These are phyloP conservation scores for Camponotus floridanus DNA, from an alignment of 1,140 invertebrate species.

Conservation along the genomic window DNA sequence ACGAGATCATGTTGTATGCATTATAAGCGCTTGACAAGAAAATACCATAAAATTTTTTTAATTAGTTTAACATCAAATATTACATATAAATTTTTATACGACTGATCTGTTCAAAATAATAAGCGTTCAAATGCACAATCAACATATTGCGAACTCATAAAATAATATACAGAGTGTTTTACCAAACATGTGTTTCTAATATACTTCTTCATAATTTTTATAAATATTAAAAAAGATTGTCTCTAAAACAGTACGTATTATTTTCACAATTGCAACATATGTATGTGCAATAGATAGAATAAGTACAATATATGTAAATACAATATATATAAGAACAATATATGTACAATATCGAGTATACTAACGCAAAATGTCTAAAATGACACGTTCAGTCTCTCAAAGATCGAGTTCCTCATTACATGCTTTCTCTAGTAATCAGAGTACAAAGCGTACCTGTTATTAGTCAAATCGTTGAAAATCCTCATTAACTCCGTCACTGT, in stretches of 20 bases:
- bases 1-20: background rate
- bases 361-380: conserved; percentile 23
- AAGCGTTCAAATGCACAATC: conserved; percentile 13
- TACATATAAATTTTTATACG: background rate
- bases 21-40: background rate
- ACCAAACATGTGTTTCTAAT: background rate
- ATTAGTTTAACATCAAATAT: background rate
- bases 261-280: background rate
- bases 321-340: too few species aligned
- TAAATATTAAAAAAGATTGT: background rate
- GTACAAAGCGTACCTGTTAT: conserved; percentile 38
- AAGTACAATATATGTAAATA: too few species aligned
- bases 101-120: background rate
- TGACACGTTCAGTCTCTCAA: conserved; percentile 22
- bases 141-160: background rate
- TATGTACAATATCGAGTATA: background rate
- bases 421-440: conserved; percentile 65
- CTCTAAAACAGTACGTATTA: background rate
- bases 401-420: conserved; percentile 51
- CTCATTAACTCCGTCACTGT: conserved; percentile 39
- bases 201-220: background rate
- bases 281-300: too few species aligned
- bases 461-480: conserved; percentile 50
- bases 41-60: conserved; percentile 9
- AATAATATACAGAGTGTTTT: background rate